These are phyloP conservation scores for Trichogramma evanescens DNA, from an alignment of 2,888 invertebrate genomes.

Conservation along the genomic window DNA sequence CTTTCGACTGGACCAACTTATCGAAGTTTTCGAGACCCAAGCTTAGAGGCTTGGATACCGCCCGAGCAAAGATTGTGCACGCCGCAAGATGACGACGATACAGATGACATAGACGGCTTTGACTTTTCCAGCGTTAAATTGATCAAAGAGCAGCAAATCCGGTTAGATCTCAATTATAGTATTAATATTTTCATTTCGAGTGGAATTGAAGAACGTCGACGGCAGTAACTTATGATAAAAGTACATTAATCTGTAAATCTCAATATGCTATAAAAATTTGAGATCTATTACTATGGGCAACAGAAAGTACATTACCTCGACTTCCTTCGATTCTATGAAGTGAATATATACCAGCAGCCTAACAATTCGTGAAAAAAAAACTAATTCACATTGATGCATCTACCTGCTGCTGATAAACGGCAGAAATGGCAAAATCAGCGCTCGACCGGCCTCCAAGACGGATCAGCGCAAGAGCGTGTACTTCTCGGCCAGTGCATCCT, in stretches of 20 bases:
- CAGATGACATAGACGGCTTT: slow-evolving; percentile 19
- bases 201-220: not conserved
- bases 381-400: not conserved
- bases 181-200: not conserved
- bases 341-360: not conserved
- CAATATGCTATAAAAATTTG: not conserved
- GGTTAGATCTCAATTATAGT: slow-evolving; percentile 22
- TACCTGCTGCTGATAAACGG: not conserved
- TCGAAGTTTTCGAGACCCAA: slow-evolving; percentile 54
- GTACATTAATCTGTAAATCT: too few species aligned
- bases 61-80: slow-evolving; percentile 1
- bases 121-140: slow-evolving; percentile 23
- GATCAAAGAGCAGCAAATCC: slow-evolving; percentile 31
- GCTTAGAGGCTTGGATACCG: slow-evolving; percentile 47
- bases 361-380: not conserved
- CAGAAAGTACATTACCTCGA: slow-evolving; percentile 9
- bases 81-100: slow-evolving; percentile 17
- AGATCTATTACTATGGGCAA: not conserved
- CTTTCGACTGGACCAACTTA: slow-evolving; percentile 51
- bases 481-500: slow-evolving; percentile 50
- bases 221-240: not conserved
- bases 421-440: slow-evolving; percentile 19
- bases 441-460: slow-evolving; percentile 14
- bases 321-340: not conserved
- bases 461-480: slow-evolving; percentile 16